Base-by-base conservation (phyloP, 2,113 vertebrate genomes). In the Phaetusa simplex region DNA sequence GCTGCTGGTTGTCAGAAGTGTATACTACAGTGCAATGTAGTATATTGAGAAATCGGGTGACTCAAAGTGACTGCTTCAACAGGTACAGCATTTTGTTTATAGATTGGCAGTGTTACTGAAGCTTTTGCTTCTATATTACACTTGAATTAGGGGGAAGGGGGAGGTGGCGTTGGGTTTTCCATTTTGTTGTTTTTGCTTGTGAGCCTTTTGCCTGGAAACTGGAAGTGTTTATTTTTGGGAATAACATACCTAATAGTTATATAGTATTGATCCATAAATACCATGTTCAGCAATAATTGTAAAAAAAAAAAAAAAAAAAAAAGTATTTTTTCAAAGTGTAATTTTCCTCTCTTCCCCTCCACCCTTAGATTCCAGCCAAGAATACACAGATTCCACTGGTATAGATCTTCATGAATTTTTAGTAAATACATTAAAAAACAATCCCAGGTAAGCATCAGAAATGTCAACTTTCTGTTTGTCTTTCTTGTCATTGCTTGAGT, bases 361-460 rank as follows among this genome's bases (percentile, higher is more conserved):
- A 47, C n/a, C 86, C 95, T 97, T 98, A 99, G 99, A 99, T 99
- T 99, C 99, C 98, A 99, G 99, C 97, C 99, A 99, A 98, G 99
- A 99, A 97, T 99, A 99, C 97, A 99, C 99, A 77, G 99, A 99
- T 98, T 99, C 99, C 93, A 99, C 99, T 97, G 99, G 99, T 97
- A 99, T 99, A 97, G 99, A 99, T 98, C 99, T 99, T 96, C 99
- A 99, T 80, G 99, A 99, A 97, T 99, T 99, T 98, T 98, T 99
- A 98, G 99, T 99, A 98, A 99, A 99, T 98, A 99, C 99, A 45
- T 97, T 99, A 97, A 99, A 99, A 98, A 99, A 99, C 97, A 99
- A 99, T 98, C 99, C 99, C 98, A 99, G 99, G 99, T 99, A 98
- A 98, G 97, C 72, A 67, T 82, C 77, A 64, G 8, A 91, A 42